Base-by-base conservation (phyloP, 2,888 invertebrate species). In the Carterocephalus palaemon region DNA sequence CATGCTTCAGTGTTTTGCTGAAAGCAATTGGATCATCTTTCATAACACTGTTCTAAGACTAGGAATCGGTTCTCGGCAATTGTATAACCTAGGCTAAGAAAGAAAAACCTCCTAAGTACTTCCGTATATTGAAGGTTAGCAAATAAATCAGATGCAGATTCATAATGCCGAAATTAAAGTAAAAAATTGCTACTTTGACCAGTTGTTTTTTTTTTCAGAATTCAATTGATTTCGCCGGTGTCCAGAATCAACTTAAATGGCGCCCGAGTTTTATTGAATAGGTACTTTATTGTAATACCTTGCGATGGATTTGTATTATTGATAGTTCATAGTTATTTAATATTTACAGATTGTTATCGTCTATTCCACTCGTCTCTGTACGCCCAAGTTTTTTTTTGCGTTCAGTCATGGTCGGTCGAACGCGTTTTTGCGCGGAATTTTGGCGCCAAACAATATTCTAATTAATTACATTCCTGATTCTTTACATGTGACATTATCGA, bases 391-490 rank as follows among this genome's bases (percentile, higher is more conserved):
- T 74, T 76, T 79, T 74, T 73, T 75, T 67, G 60, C 47, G 43
- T 24, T 29, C 34, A 49, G 84, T 85, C 85, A 85, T 62, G 85
- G 84, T 68, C 85, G 85, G 75, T 81, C 82, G 75, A 59, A 56
- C 57, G 61, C 52, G 69, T 85, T 84, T 84, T 84, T 85, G 70
- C 64, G 63, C 66, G 75, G 75, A 79, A 83, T 84, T 82, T 85
- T 75, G 81, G 85, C 85, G 85, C 85, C 85, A 71, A 43, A 43
- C 36, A 43, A 43, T 43, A 31, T 42, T 23, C 2, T 40, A 33
- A 42, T 42, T 42, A 42, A 42, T 42, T 32, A 42, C 12, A 22
- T 29, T n/a, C n/a, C n/a, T n/a, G n/a, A 2, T 26, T 12, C 10
- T 15, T 20, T 22, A 39, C 20, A 39, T 34, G 34, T 28, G 34